These are phyloP conservation scores for Salvelinus sp. DNA, from an alignment of 2,113 vertebrate genomes.

Conservation along the genomic window DNA sequence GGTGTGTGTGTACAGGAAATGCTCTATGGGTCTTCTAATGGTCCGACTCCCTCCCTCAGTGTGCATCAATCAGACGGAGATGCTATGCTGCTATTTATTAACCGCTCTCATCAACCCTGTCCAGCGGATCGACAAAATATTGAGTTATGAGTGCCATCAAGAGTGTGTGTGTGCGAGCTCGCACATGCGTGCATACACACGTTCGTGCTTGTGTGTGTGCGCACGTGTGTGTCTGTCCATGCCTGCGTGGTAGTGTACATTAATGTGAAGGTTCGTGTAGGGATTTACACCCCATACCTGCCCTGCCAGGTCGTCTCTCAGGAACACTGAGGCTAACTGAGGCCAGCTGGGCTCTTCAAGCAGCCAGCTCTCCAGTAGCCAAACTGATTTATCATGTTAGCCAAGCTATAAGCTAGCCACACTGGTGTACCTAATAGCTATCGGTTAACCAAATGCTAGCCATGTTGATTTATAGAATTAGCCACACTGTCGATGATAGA, in stretches of 20 bases:
- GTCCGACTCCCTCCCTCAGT: not conserved
- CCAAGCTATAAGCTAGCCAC: not conserved
- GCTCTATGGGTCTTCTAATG: not conserved
- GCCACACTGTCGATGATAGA: not conserved
- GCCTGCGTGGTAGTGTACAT: slow-evolving; percentile 34
- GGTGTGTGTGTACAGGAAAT: too few relatives aligned
- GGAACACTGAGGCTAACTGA: slow-evolving; percentile 65
- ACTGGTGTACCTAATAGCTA: not conserved
- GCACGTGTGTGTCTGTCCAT: slow-evolving; percentile 24
- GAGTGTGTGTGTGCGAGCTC: too few relatives aligned
- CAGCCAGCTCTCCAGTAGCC: slow-evolving; percentile 56
- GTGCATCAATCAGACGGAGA: too few relatives aligned
- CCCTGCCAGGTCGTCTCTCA: slow-evolving; percentile 59
- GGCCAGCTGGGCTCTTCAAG: slow-evolving; percentile 76
- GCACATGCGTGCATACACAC: too few relatives aligned
- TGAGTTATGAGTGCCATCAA: too few relatives aligned
- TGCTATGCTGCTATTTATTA: too few relatives aligned
- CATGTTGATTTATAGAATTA: not conserved
- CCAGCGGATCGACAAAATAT: too few relatives aligned
- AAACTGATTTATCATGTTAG: slow-evolving; percentile 67
- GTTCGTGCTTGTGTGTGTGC: not conserved
- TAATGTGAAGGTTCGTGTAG: slow-evolving; percentile 49
- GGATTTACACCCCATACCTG: slow-evolving; percentile 70
- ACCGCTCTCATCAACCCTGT: too few relatives aligned
- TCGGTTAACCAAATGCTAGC: not conserved